Evolutionary conservation across 2,888 invertebrate species (phyloP).

Genomic region (Drosophila merina): DNA sequence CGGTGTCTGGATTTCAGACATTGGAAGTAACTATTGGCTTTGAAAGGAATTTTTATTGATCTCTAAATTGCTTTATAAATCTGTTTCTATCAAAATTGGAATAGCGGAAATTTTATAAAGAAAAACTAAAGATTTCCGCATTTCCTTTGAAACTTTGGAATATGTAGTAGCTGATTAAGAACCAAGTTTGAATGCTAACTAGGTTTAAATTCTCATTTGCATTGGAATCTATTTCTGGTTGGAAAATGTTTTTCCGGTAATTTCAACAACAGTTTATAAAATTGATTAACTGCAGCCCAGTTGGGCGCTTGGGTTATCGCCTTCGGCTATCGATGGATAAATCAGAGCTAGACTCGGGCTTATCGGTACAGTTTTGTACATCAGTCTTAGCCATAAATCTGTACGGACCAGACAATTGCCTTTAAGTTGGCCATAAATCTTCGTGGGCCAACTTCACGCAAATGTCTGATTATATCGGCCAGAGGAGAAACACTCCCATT

Average conservation of each 20-base stretch:
- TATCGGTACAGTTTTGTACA: conserved; percentile 38
- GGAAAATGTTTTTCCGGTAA: background rate
- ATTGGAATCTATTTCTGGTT: background rate
- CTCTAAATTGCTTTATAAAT: conserved; percentile 16
- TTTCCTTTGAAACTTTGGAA: no score
- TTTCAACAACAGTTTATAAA: conserved; percentile 11
- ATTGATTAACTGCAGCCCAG: conserved; percentile 7
- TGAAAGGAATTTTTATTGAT: conserved; percentile 8
- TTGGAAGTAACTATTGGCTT: background rate
- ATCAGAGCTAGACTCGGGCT: conserved; percentile 43
- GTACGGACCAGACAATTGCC: conserved; percentile 18
- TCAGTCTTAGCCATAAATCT: conserved; percentile 57
- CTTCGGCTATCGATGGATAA: conserved; percentile 39
- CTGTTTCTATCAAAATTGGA: background rate
- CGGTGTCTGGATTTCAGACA: background rate
- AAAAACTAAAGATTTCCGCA: no score
- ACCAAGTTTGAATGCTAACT: no score
- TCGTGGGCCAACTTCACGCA: conserved; percentile 31
- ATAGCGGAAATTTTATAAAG: background rate
- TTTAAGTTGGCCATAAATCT: conserved; percentile 42
- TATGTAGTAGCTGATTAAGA: no score
- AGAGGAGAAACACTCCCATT: conserved; percentile 5
- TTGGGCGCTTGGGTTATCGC: background rate
- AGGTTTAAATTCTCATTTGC: background rate
- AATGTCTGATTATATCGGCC: conserved; percentile 41